Base-by-base conservation (phyloP, 1,140 invertebrate species). In the Nymphalis io region DNA sequence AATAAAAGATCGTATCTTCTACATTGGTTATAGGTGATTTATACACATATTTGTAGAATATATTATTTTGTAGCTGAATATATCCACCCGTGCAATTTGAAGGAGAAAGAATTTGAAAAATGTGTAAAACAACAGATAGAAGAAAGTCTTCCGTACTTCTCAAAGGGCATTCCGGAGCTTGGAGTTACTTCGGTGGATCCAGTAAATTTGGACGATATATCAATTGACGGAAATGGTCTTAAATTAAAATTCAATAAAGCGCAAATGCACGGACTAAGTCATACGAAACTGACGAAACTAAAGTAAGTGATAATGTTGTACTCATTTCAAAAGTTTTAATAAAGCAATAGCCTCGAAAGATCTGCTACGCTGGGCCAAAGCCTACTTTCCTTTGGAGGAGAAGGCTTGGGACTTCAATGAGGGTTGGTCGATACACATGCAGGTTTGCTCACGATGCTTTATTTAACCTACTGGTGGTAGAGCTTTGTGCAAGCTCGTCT, bases 101-200 rank as follows among this genome's bases (percentile, higher is more conserved):
- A 83, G 4, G 88, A 90, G 51, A 78, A 85, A 4, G 79, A 92
- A 0, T 75, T 93, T 11, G 72, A 79, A 11, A 74, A 83, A 21
- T 94, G 93, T 70, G 70, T 93, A 1, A 83, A 81, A 51, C 77
- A 88, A 63, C 84, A 92, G 67, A 88, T 93, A 16, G 82, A 87
- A 23, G 75, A 73, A 0, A 80, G 90, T 51, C 81, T 92, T 21
- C 89, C 91, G 1, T 42, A 80, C 40, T 90, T 93, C 60, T 83
- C 88, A 0, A 88, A 90, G 21, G 93, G 93, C 38, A 85, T 92
- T 23, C 88, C 90, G 0, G 87, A 92, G 72, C 61, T 92, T 13
- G 82, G 75, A 0, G 83, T 93, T 4, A 84, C 89, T 0, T 81
- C 91, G 0, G 76, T 90, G 53, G 88, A 93, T 64, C 92, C 92